Evolutionary conservation across 2,888 invertebrate genomes (phyloP).

Genomic region (Drosophila fungiperda): DNA sequence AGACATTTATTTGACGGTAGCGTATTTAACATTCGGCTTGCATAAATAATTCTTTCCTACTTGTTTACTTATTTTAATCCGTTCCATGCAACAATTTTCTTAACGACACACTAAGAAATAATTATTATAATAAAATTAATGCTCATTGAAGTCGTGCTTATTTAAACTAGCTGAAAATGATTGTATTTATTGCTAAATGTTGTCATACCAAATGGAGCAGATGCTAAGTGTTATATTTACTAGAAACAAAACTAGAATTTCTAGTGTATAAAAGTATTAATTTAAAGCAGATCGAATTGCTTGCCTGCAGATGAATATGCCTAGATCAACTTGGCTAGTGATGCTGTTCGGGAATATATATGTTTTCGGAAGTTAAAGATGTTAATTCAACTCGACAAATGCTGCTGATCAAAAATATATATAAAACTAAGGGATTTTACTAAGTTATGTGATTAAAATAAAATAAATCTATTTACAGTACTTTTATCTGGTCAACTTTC

Average conservation of each 20-base stretch:
- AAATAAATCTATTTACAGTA: background rate
- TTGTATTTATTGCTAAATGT: background rate
- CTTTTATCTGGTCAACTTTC: background rate
- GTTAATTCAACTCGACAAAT: background rate
- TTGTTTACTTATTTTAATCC: background rate
- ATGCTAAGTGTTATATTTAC: background rate
- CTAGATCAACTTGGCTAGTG: background rate
- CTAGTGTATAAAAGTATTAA: background rate
- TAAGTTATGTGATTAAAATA: background rate
- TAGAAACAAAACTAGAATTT: background rate
- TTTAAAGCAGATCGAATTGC: background rate
- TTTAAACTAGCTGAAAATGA: slow-evolving; percentile 9
- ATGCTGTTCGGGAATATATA: background rate
- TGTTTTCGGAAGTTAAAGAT: accelerated
- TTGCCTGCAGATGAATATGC: background rate
- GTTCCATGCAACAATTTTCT: slow-evolving; percentile 23
- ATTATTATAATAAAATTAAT: slow-evolving; percentile 17
- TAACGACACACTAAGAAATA: slow-evolving; percentile 25
- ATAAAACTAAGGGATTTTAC: too few species aligned
- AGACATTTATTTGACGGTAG: background rate
- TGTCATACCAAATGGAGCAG: background rate
- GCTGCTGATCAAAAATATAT: background rate
- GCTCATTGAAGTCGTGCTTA: slow-evolving; percentile 15
- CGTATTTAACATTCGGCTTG: background rate
- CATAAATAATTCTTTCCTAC: background rate